Base-by-base conservation (phyloP, 1,140 invertebrate genomes). In the Plutomurus gul region DNA sequence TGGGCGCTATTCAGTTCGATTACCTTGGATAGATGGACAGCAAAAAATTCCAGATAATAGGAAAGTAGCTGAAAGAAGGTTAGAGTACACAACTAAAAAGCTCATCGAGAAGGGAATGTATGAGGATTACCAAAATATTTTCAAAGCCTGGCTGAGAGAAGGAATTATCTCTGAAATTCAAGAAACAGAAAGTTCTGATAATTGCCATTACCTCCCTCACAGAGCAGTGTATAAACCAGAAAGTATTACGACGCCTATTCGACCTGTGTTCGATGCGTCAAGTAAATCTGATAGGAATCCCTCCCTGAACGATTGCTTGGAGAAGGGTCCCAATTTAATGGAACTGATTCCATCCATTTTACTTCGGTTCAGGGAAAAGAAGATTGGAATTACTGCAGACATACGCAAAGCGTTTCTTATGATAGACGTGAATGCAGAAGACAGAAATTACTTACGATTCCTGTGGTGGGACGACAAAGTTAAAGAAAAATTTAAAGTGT, bases 391-490 rank as follows among this genome's bases (percentile, higher is more conserved):
- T 22, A n/a, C 22, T 16, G 77, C 82, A n/a, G 85, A 85, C 47
- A 84, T 85, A 47, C 71, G 37, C 47, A 84, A 86, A 77, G 85
- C 84, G 78, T 84, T 82, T 77, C 76, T 82, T 3, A 72, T 77
- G 65, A 77, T 82, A 20, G 22, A 71, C 30, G 71, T 84, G 0
- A 11, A 76, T 0, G 1, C 18, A 33, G 74, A 79, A 30, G 76
- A 75, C 56, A 37, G 47, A 33, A 60, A 83, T 30, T 81, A 83
- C 22, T 85, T 87, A 83, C 72, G 81, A 16, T 86, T 88, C n/a
- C 18, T 88, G 1, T 87, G 86, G 78, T 87, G 87, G 85, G 76
- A 85, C 46, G 30, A 84, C 30, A 7, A 40, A 1, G 47, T 77
- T 4, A 37, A 71, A 22, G 33, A 77, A 22, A 60, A 7, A 16